Evolutionary conservation across 2,797 vertebrate species (phyloP).

Genomic region (Nyctibius grandis): DNA sequence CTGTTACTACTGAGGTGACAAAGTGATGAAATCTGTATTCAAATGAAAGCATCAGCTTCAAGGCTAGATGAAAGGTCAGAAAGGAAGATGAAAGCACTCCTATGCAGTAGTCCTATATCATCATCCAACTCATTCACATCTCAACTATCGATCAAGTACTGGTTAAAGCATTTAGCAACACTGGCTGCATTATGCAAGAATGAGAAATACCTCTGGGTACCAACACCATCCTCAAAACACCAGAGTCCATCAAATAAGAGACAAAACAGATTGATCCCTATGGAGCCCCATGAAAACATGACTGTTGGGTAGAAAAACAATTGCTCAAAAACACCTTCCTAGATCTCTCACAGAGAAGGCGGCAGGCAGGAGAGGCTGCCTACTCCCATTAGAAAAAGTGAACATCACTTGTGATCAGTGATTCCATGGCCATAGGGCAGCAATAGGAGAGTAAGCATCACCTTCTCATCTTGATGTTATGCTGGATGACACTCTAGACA

Average conservation of each 20-base stretch:
- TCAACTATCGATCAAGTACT: background rate
- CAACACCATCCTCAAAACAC: background rate
- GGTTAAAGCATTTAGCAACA: background rate
- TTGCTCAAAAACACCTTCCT: background rate
- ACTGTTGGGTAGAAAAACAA: background rate
- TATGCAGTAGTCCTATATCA: background rate
- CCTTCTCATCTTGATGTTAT: background rate
- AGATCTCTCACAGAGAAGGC: background rate
- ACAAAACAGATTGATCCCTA: background rate
- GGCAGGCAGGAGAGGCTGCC: background rate
- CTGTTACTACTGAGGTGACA: background rate
- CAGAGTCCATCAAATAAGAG: background rate
- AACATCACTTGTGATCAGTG: background rate
- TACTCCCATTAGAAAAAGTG: background rate
- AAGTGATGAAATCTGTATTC: background rate
- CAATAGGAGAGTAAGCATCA: background rate
- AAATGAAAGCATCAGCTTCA: background rate
- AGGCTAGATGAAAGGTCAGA: background rate
- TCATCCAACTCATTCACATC: background rate
- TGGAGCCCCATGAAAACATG: background rate
- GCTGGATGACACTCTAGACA: background rate
- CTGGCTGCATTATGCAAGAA: background rate
- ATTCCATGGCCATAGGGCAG: background rate
- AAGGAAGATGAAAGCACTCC: slow-evolving; percentile 11
- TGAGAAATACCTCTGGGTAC: background rate